Conservation (phyloP, 2,888 invertebrate species). For the Eristalinus aeneus region DNA sequence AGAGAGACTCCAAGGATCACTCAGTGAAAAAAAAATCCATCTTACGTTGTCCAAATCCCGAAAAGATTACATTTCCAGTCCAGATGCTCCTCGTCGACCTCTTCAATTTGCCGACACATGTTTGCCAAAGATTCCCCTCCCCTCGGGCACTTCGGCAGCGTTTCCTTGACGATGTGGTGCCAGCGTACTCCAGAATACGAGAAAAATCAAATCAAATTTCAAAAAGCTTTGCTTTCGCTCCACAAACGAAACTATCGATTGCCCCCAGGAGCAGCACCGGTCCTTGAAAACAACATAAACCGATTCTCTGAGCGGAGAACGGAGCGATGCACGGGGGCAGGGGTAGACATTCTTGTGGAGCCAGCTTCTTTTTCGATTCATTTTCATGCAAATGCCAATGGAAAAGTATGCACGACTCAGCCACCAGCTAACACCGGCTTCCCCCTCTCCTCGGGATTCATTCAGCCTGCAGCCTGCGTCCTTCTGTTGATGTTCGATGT, state of each 20-base stretch:
- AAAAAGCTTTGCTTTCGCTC: not conserved
- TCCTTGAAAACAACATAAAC: not conserved
- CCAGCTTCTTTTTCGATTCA: not conserved
- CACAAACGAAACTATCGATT: not conserved
- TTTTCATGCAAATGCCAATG: conserved; percentile 17
- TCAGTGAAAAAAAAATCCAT: too few relatives aligned
- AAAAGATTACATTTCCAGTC: too few relatives aligned
- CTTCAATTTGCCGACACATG: too few relatives aligned
- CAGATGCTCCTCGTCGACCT: too few relatives aligned
- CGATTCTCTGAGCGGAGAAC: not conserved
- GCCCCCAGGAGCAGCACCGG: not conserved
- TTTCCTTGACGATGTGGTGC: too few relatives aligned
- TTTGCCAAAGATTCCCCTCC: too few relatives aligned
- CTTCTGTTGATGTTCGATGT: too few relatives aligned
- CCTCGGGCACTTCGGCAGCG: too few relatives aligned
- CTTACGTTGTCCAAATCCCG: too few relatives aligned
- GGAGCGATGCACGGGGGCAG: not conserved
- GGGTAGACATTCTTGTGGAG: not conserved
- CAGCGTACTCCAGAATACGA: too few relatives aligned
- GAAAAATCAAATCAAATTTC: not conserved
- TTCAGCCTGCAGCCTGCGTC: not conserved
- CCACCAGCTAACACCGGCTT: not conserved
- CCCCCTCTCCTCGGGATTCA: too few relatives aligned
- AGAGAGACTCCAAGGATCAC: too few relatives aligned
- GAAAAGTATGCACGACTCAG: not conserved